Conservation (phyloP, 2,797 vertebrate species). For the Petrocephalus sullivani region DNA sequence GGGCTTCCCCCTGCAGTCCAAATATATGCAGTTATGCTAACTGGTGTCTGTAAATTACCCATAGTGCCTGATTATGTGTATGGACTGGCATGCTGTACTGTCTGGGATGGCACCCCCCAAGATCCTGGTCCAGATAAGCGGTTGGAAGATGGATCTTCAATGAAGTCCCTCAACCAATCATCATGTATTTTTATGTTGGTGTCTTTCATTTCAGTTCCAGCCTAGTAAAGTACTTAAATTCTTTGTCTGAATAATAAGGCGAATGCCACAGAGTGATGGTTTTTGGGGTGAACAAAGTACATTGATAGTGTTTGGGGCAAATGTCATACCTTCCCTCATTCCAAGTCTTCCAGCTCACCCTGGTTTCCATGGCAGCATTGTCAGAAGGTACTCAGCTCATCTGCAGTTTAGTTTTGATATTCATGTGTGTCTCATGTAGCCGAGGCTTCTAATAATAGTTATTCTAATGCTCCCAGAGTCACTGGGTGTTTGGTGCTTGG, state of each 20-base stretch:
- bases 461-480: not conserved
- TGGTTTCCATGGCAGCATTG: constrained; percentile 46
- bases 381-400: constrained; percentile 19
- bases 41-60: not conserved
- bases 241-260: not conserved
- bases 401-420: constrained; percentile 36
- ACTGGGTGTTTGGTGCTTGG: not conserved
- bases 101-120: not conserved
- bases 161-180: not conserved
- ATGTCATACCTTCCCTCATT: not conserved
- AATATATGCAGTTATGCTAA: not conserved
- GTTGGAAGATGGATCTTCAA: not conserved
- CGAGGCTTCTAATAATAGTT: constrained; percentile 19
- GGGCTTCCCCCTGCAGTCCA: not conserved
- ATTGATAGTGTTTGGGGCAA: too few relatives aligned
- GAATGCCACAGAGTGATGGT: not conserved
- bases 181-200: not conserved
- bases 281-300: not conserved
- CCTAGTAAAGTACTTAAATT: not conserved
- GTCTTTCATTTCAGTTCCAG: not conserved
- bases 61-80: not conserved
- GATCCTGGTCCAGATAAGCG: not conserved
- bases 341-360: constrained; percentile 28
- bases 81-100: not conserved
- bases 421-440: constrained; percentile 29